Evolutionary conservation across 2,113 vertebrate genomes (phyloP).

Genomic region (Pseudopodoces humilis): DNA sequence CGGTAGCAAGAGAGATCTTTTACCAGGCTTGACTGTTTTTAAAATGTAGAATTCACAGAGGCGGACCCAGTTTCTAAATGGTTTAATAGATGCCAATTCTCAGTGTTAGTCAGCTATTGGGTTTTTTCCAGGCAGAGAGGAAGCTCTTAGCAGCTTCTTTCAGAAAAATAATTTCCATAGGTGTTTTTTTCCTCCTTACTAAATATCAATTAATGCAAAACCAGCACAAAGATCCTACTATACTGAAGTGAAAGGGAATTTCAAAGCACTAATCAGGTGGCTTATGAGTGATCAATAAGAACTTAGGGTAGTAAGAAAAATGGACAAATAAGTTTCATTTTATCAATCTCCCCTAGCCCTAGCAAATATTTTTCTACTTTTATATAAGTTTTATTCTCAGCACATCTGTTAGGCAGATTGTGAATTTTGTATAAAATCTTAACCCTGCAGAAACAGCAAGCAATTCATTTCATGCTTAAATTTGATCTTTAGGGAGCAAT

Average conservation of each 20-base stretch:
- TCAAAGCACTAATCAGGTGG: neutral
- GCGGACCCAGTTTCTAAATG: too few species aligned
- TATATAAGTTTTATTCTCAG: neutral
- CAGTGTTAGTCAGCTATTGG: too few species aligned
- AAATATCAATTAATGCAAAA: too few species aligned
- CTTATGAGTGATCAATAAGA: neutral
- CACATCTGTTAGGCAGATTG: neutral
- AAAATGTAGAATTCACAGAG: too few species aligned
- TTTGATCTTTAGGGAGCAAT: constrained; percentile 44
- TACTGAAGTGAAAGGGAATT: neutral
- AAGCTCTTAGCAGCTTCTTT: too few species aligned
- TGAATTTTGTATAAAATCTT: neutral
- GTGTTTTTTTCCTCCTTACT: too few species aligned
- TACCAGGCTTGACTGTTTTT: too few species aligned
- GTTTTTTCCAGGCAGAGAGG: too few species aligned
- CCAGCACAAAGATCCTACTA: neutral
- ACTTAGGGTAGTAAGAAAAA: neutral
- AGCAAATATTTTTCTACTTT: neutral
- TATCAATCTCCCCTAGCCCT: neutral
- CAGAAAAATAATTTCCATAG: too few species aligned
- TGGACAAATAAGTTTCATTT: neutral
- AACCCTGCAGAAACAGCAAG: constrained; percentile 8
- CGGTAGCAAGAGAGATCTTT: too few species aligned
- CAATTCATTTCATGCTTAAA: constrained; percentile 34
- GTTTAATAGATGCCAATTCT: too few species aligned